Base-by-base conservation (phyloP, 2,888 invertebrate species). In the Adela reaumurella region DNA sequence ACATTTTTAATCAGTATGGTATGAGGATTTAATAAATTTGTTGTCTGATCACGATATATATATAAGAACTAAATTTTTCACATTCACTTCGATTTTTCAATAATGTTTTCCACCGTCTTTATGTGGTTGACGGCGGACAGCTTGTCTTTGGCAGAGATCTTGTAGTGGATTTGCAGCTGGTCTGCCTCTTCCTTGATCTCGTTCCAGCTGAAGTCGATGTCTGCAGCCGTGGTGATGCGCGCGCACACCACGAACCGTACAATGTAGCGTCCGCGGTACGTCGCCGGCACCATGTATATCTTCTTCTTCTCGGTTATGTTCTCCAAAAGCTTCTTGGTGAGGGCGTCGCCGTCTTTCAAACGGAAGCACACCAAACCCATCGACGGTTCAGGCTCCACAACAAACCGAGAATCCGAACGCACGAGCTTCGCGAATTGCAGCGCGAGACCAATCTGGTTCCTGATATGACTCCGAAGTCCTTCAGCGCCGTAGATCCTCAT, bases 311-410 rank as follows among this genome's bases (percentile, higher is more conserved):
- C 84, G 54, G 86, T 90, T 45, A 97, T 74, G 49, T 81, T 83
- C 49, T 89, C 87, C 46, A 94, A 63, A 24, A 97, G 69, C 44
- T 79, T 68, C 58, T 88, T 87, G 0, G 91, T 94, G 4, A 84
- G 59, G 41, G 70, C 73, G 64, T 94, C 86, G 1, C 86, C 83
- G 1, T 85, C 89, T 74, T 87, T 90, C 28, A 95, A 68, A 59
- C 94, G 82, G 67, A 98, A 97, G 62, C 96, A 97, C 5, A 97
- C 92, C 18, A 97, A 76, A 0, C 92, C 94, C 80, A 96, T 80
- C 1, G 81, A 77, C 1, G 85, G 85, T 52, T 89, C 85, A 1
- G 83, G 83, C 47, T 88, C 82, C 5, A 96, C 70, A 62, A 96
- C 88, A 64, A 97, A 97, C 53, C 90, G 81, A 1, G 81, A 68